Evolutionary conservation across 2,888 invertebrate species (phyloP), one percentile per base, ranked within the genome.

Genomic region (Yponomeuta sedellus): DNA sequence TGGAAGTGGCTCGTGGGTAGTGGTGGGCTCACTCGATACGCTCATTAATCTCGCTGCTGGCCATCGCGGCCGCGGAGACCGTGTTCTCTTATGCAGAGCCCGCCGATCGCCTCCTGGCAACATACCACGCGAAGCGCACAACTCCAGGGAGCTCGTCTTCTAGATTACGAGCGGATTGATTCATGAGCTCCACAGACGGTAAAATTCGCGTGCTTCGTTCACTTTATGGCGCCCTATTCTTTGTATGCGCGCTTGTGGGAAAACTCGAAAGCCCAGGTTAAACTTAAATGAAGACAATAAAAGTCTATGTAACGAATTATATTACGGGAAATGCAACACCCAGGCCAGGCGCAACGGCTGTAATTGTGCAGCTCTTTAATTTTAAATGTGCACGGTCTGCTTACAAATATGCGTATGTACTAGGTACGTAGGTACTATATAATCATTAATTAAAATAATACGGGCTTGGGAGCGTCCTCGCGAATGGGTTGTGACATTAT

Each of bases 391-490:
- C 81, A 81, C 78, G 79, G 79, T 80, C 79, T 80, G 80, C 83
- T 83, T 82, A 72, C 64, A 52, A 52, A 52, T 52, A 52, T 64
- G 64, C 56, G 57, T 19, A 40, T 44, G 67, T 69, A 4, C 34
- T 8, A n/a, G n/a, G n/a, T n/a, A n/a, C n/a, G n/a, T n/a, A n/a
- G n/a, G n/a, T n/a, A 8, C 34, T 34, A 8, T 34, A 34, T 3
- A 77, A 83, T 86, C 82, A 85, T 86, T 87, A 86, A 89, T 89
- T 87, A 88, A 86, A 84, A 82, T 82, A 84, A 79, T 77, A 77
- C 79, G 77, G 52, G 77, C 75, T 76, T 52, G 44, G 76, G 80
- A 77, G 74, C 76, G 84, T 85, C 85, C 85, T 83, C 82, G 80
- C 79, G 79, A 80, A 79, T 81, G 77, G 77, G 78, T 76, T 76